These are phyloP conservation scores for Morbakka virulenta DNA, from an alignment of 30 jellyfish, hydroid and myxozoan species.

Conservation along the genomic window DNA sequence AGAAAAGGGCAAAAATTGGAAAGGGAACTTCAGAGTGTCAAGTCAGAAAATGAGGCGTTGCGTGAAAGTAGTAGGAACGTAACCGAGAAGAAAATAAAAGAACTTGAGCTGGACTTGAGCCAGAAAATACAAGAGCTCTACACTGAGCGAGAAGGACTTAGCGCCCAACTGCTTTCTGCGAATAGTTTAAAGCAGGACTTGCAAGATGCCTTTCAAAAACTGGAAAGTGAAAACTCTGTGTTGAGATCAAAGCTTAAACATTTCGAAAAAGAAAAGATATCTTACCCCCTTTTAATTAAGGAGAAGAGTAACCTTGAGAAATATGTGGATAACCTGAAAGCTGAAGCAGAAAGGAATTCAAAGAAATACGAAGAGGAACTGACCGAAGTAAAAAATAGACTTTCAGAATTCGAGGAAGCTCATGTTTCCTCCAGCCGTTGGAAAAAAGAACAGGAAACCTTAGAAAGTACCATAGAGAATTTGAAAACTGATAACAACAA, in stretches of 20 bases:
- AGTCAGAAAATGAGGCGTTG: not conserved
- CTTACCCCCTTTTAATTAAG: too few relatives aligned
- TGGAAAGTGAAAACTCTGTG: too few relatives aligned
- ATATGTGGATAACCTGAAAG: too few relatives aligned
- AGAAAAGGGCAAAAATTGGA: slow-evolving; percentile 13
- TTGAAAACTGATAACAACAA: slow-evolving; percentile 60
- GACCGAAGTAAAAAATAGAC: slow-evolving; percentile 10
- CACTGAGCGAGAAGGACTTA: too few relatives aligned
- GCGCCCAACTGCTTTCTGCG: too few relatives aligned
- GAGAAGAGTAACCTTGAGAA: too few relatives aligned
- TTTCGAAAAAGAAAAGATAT: too few relatives aligned
- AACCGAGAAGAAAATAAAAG: not conserved
- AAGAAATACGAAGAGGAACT: slow-evolving; percentile 22
- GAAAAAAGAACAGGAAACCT: slow-evolving; percentile 53
- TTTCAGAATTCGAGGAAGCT: slow-evolving; percentile 15
- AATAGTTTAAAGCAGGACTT: too few relatives aligned
- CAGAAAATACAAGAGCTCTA: not conserved
- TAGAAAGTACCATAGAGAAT: slow-evolving; percentile 35
- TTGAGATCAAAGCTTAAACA: too few relatives aligned
- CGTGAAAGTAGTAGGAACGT: not conserved
- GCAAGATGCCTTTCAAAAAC: slow-evolving; percentile 3
- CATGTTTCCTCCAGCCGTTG: slow-evolving; percentile 4
- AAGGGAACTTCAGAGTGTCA: slow-evolving; percentile 1
- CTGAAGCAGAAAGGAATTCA: slow-evolving; percentile 1
- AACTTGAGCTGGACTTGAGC: not conserved